Evolutionary conservation across 2,888 invertebrate species (phyloP), one percentile per base, ranked within the genome.

Genomic region (Oscheius sp.): DNA sequence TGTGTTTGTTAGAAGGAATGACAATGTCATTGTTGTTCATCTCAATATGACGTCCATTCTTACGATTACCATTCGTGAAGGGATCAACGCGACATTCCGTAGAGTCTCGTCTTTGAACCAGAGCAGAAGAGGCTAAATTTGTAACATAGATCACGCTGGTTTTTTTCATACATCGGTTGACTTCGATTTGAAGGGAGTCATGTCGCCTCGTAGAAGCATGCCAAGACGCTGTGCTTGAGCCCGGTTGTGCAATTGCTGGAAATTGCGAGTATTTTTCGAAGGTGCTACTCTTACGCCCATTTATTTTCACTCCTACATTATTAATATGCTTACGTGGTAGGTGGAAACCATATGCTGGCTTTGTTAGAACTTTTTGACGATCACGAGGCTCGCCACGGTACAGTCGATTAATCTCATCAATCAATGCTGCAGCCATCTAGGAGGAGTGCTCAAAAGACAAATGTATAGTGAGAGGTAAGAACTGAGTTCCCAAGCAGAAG

Each of bases 221-320:
- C 80, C 80, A 80, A 11, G 82, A 81, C 37, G 75, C 78, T 29
- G 79, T 82, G 57, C 79, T 80, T 47, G 79, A 76, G 63, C 73
- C 76, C 4, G 80, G 77, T 42, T 82, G 79, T 1, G 77, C 33
- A 13, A 70, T 74, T 13, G 70, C 74, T 74, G 51, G 10, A 74
- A 74, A 35, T 7, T 48, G 9, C 11, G 7, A 9, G 5, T 62
- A 9, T 42, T 42, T 62, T 5, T 5, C 11, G 62, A 13, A 42
- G 32, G 7, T 11, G 11, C 11, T 7, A 13, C 4, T 29, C 4
- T 58, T 58, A 33, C 11, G 10, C 29, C 58, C 29, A 35, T 32
- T 33, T 58, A 58, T 33, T 3, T 58, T 29, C 50, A 9, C 50
- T 11, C 50, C 9, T 50, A 11, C 13, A 11, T 50, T 13, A 50